Base-by-base conservation (phyloP, 1,140 invertebrate species). In the silkworm (Bombyx mori) region DNA sequence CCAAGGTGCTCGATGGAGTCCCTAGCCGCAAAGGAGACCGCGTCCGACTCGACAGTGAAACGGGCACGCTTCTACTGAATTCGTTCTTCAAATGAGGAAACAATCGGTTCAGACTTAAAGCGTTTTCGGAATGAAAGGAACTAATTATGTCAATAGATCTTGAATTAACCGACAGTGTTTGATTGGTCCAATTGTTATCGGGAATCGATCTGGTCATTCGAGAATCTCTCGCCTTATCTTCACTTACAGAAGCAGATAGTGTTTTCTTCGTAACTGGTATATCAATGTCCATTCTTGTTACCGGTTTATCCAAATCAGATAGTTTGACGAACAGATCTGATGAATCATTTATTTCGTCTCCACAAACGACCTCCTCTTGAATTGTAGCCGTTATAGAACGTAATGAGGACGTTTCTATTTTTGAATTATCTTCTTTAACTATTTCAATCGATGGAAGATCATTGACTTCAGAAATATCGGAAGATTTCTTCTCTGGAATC, bases 81-180 rank as follows among this genome's bases (percentile, higher is more conserved):
- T 86, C 80, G 55, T 81, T 82, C 58, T 82, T 80, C 35, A 88
- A 69, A 58, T 88, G 79, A 8, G 85, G 85, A 66, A 88, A 88
- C 53, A 88, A 62, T 59, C 85, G 76, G 49, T 86, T 85, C 49
- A 88, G 65, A 52, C 81, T 88, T 9, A 82, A 59, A 18, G 83
- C 78, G 66, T 88, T 88, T 60, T 88, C 85, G 8, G 85, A 88
- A 66, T 88, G 82, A 68, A 88, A 88, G 1, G 85, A 88, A 59
- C 74, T 84, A 42, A 84, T 77, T 18, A 86, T 71, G 53, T 82
- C 79, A 26, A 70, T 79, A 1, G 82, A 82, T 52, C 69, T 77
- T 2, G 79, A 77, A 7, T 69, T 65, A 7, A 58, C 48, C 3
- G 65, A 45, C 8, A 68, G 66, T 56, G 60, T 75, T 61, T 71